Conservation (phyloP, 1,140 invertebrate species). For the Neomicropteryx cornuta region DNA sequence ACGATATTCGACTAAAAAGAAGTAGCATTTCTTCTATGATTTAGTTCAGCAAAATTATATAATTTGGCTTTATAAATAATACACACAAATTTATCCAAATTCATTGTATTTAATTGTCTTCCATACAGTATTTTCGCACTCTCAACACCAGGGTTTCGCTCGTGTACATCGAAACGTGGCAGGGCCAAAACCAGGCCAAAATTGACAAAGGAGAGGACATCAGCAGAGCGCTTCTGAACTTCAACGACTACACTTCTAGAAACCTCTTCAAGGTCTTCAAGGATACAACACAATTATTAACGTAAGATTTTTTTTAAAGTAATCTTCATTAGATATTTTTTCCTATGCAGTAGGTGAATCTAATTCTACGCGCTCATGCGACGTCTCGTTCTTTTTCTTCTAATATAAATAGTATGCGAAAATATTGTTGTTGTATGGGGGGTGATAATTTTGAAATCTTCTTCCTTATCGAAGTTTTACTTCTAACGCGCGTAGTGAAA, state of each 20-base stretch:
- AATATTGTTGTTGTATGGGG: too few relatives aligned
- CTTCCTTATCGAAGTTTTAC: too few relatives aligned
- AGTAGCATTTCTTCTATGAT: too few relatives aligned
- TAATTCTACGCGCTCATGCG: not conserved
- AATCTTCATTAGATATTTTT: too few relatives aligned
- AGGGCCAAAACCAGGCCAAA: conserved; percentile 70
- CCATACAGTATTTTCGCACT: conserved; percentile 85
- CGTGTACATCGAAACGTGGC: conserved; percentile 95
- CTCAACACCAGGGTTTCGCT: conserved; percentile 88
- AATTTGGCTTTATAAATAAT: too few relatives aligned
- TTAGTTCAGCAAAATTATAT: too few relatives aligned
- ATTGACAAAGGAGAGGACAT: conserved; percentile 78
- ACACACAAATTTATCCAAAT: conserved; percentile 1
- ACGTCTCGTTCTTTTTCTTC: not conserved
- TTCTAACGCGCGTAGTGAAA: too few relatives aligned
- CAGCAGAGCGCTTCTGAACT: conserved; percentile 71
- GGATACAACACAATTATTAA: conserved; percentile 85
- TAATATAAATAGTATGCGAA: too few relatives aligned
- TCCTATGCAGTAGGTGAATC: too few relatives aligned
- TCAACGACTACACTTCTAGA: conserved; percentile 79
- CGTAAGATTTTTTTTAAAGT: conserved; percentile 73
- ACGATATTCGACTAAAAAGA: too few relatives aligned
- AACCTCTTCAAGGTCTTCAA: conserved; percentile 72
- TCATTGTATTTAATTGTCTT: conserved; percentile 2
- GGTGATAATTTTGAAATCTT: too few relatives aligned